A percentile compares a stretch with the other conserved stretches of the same genome.
These are phyloP conservation scores for Ciconia nigra DNA, from an alignment of 2,797 vertebrate species.

Conservation along the genomic window DNA sequence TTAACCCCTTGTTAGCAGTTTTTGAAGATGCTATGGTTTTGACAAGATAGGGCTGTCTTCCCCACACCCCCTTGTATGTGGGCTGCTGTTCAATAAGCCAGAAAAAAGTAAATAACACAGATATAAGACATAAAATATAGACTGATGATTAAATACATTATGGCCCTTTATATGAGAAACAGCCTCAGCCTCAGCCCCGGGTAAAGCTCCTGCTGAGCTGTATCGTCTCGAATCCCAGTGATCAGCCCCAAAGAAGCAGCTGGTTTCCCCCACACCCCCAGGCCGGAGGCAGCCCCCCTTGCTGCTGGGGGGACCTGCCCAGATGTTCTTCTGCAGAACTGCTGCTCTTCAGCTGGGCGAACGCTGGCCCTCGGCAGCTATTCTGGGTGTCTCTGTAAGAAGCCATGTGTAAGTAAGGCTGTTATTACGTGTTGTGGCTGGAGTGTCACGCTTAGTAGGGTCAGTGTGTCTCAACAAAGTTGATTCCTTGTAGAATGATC, in stretches of 20 bases:
- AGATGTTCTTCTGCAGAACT: accelerated
- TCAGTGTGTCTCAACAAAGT: background rate
- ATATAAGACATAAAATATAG: background rate
- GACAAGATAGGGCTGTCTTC: background rate
- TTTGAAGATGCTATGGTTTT: background rate
- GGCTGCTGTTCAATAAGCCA: background rate
- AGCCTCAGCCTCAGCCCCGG: background rate
- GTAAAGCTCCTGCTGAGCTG: background rate
- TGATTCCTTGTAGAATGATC: background rate
- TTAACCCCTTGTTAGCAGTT: background rate
- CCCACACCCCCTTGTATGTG: background rate
- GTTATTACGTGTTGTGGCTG: background rate
- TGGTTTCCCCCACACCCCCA: background rate
- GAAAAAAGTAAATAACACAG: background rate
- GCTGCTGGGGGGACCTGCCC: accelerated
- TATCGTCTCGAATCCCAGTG: background rate
- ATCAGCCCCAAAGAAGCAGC: background rate
- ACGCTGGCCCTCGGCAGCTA: background rate
- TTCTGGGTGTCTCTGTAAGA: background rate
- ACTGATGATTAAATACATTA: background rate
- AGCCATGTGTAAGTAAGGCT: background rate
- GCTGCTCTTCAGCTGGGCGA: background rate
- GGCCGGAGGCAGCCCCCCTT: accelerated
- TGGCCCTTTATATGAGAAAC: background rate
- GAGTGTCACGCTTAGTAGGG: background rate